Percentiles rank a stretch among this genome's conserved stretches.
phyloP scores from a whole-genome alignment of 2,113 vertebrate species.

The Dascyllus trimaculatus region DNA sequence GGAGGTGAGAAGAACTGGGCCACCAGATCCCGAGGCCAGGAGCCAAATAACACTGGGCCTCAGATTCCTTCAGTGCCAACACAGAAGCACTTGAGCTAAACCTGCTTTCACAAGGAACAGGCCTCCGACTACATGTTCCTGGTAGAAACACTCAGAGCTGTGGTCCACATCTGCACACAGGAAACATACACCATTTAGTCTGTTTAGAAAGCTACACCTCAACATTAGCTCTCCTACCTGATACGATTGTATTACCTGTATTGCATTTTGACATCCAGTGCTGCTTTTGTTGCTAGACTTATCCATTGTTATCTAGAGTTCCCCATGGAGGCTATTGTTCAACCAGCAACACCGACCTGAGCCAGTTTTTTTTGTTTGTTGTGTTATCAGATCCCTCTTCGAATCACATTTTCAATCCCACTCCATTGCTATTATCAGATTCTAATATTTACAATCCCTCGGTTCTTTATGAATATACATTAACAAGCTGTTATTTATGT shows the following conservation, averaged over 20 bases:
- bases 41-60: constrained; percentile 47
- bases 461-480: not conserved
- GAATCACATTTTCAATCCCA: not conserved
- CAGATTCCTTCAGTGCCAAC: constrained; percentile 22
- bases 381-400: not conserved
- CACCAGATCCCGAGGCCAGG: constrained; percentile 36
- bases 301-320: not conserved
- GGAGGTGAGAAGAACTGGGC: constrained; percentile 46
- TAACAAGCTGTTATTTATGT: no score
- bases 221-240: not conserved
- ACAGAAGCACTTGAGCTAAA: constrained; percentile 36
- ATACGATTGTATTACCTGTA: no score
- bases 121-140: not conserved
- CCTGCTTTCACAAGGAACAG: not conserved
- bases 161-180: no score
- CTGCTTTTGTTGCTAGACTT: no score
- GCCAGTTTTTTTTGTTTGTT: not conserved
- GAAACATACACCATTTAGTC: not conserved
- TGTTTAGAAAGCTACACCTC: not conserved
- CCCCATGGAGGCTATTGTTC: no score
- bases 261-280: no score
- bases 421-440: not conserved
- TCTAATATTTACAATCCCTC: not conserved
- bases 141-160: not conserved
- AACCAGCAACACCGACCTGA: not conserved